Percentiles rank a stretch among this genome's conserved stretches.
Conservation (phyloP, 2,113 vertebrate genomes). For the Noturus placidus region DNA sequence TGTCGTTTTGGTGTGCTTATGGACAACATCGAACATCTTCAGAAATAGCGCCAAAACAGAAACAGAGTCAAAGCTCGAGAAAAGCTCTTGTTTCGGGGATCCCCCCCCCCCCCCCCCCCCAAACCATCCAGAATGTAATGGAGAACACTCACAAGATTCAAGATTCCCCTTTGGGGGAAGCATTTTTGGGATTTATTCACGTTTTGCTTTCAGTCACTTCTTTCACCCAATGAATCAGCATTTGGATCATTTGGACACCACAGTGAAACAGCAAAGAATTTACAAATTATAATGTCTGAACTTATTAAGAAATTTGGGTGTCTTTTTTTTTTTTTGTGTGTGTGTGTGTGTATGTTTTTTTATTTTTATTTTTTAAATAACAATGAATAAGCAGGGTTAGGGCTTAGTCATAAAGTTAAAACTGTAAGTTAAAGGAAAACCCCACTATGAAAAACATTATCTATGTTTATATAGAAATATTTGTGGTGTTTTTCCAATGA, state of each 20-base stretch:
- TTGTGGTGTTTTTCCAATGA: not conserved
- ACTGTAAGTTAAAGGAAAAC: not conserved
- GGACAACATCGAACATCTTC: not conserved
- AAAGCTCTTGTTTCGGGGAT: not conserved
- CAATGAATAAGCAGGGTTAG: not conserved
- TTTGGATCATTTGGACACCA: conserved; percentile 5
- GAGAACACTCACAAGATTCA: not conserved
- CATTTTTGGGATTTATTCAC: not conserved
- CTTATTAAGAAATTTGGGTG: too few relatives aligned
- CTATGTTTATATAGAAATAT: not conserved
- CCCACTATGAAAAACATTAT: not conserved
- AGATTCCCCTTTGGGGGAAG: not conserved
- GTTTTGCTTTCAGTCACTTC: not conserved
- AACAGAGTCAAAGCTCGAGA: not conserved
- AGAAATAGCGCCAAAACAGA: not conserved
- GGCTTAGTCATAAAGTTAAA: not conserved
- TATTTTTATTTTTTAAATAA: not conserved
- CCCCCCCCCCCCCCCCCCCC: too few relatives aligned
- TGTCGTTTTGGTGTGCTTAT: not conserved
- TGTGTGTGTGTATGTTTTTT: too few relatives aligned
- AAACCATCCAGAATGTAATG: not conserved
- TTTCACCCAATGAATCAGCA: not conserved
- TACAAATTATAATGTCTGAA: not conserved
- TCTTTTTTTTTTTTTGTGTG: not conserved
- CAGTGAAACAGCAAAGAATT: conserved; percentile 6